Evolutionary conservation across 2,113 vertebrate species (phyloP).

Genomic region (Eira barbara): DNA sequence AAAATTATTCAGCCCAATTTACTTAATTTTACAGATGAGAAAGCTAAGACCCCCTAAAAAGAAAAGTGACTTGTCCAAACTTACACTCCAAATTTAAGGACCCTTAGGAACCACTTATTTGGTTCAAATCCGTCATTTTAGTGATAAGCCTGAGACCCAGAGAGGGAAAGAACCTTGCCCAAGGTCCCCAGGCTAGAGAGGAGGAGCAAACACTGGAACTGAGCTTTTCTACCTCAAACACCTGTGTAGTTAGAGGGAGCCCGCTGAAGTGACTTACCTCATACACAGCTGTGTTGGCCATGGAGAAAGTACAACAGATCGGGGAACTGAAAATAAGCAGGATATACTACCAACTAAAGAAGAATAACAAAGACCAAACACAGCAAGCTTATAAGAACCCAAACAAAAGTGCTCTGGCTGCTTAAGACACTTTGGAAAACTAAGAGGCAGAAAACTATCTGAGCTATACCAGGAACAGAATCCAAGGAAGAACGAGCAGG

Average conservation of each 20-base stretch:
- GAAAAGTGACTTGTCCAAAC: constrained; percentile 11
- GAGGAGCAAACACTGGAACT: not conserved
- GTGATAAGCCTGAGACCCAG: not conserved
- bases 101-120: not conserved
- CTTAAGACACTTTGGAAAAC: constrained; percentile 40
- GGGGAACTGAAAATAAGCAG: constrained; percentile 42
- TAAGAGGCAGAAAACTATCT: constrained; percentile 34
- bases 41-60: not conserved
- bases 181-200: not conserved
- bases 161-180: not conserved
- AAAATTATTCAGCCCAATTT: not conserved
- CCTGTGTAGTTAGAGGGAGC: not conserved
- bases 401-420: constrained; percentile 48
- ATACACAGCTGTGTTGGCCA: not conserved
- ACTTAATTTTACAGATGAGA: constrained; percentile 32
- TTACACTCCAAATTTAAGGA: constrained; percentile 38
- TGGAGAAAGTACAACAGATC: not conserved
- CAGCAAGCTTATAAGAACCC: not conserved
- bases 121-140: constrained; percentile 33
- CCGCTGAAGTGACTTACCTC: constrained; percentile 32
- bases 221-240: not conserved
- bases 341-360: constrained; percentile 40
- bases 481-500: not conserved
- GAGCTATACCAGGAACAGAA: constrained; percentile 55
- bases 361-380: constrained; percentile 46